These are phyloP conservation scores for Pantherophis guttatus DNA, from an alignment of 2,113 vertebrate genomes.

Conservation along the genomic window DNA sequence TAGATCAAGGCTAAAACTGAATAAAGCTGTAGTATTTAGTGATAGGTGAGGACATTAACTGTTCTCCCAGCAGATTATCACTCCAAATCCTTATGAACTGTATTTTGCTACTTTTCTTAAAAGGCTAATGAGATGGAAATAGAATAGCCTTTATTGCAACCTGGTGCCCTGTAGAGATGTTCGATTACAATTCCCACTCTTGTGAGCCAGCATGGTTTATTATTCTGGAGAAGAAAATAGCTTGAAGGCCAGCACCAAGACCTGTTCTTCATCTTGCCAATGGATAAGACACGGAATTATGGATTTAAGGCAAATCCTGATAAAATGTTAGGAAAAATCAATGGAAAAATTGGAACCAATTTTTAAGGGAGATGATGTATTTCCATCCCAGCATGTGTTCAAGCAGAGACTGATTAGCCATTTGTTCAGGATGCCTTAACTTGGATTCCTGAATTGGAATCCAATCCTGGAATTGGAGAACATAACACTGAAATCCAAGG, in stretches of 20 bases:
- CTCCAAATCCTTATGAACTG: background rate
- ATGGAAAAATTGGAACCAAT: background rate
- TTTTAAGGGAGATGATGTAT: background rate
- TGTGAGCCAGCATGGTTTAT: background rate
- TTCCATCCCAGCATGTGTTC: background rate
- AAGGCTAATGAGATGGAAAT: background rate
- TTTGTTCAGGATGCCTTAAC: background rate
- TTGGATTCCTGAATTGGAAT: background rate
- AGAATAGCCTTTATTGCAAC: background rate
- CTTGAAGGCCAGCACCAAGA: background rate
- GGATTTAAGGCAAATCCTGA: background rate
- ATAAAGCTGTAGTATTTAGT: background rate
- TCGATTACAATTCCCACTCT: background rate
- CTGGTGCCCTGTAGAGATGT: background rate
- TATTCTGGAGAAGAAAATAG: background rate
- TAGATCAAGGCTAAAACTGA: background rate
- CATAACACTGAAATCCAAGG: background rate
- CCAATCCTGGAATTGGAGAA: background rate
- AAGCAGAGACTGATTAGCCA: background rate
- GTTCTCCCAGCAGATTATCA: background rate
- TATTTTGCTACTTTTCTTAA: background rate
- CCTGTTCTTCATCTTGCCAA: background rate
- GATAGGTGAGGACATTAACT: background rate
- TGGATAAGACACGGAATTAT: background rate
- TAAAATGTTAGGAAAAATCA: background rate